phyloP scores from a whole-genome alignment of 2,113 vertebrate genomes.

The Pica pica region DNA sequence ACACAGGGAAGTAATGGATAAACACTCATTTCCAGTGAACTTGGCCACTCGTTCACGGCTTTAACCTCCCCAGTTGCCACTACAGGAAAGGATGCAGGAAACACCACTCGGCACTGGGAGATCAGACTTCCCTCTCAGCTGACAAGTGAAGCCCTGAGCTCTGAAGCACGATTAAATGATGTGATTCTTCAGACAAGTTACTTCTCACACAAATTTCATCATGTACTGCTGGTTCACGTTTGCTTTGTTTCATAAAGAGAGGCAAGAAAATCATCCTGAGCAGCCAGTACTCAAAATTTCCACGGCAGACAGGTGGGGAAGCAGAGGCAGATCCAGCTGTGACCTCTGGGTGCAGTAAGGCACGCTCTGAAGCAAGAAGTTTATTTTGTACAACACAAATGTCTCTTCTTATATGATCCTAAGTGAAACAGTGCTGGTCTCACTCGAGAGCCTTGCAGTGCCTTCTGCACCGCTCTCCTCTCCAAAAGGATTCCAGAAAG shows the following conservation, averaged over 20 bases:
- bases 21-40: conserved; percentile 5
- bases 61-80: not conserved
- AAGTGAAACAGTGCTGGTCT: not conserved
- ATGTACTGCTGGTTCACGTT: not conserved
- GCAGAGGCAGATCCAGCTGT: not conserved
- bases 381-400: not conserved
- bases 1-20: not conserved
- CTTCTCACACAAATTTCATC: not conserved
- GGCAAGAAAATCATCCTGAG: not conserved
- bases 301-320: not conserved
- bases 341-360: not conserved
- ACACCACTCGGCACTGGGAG: accelerated
- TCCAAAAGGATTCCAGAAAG: not conserved
- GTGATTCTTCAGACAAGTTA: not conserved
- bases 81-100: conserved; percentile 21
- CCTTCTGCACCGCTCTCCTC: not conserved
- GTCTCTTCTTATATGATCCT: not conserved
- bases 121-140: not conserved
- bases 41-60: not conserved
- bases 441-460: not conserved
- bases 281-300: not conserved
- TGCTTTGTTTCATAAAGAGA: not conserved
- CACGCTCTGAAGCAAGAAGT: not conserved
- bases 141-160: not conserved
- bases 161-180: not conserved